A percentile compares a stretch with the other conserved stretches of the same genome.
Evolutionary conservation across 2,797 vertebrate species (phyloP).

Genomic region (Sphenopsis melanotis): DNA sequence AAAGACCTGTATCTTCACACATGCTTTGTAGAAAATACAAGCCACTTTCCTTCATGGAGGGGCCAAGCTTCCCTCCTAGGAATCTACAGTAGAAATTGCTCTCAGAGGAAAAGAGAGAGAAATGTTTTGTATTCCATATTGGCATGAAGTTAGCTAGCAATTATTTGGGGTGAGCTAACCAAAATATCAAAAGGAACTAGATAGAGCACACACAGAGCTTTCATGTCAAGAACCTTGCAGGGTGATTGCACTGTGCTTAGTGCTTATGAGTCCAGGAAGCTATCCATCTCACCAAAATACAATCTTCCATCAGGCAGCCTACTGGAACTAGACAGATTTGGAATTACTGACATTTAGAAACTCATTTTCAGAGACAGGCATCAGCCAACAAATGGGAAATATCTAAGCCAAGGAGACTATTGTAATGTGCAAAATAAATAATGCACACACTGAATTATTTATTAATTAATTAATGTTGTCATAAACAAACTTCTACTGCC

Average conservation of each 20-base stretch:
- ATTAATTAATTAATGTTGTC: neutral
- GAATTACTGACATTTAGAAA: neutral
- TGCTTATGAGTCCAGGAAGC: neutral
- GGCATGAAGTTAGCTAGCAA: neutral
- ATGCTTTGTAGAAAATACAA: neutral
- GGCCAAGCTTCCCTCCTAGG: neutral
- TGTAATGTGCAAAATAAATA: slow-evolving; percentile 1
- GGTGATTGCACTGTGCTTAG: neutral
- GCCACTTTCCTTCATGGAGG: neutral
- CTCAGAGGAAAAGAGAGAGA: neutral
- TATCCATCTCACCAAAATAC: neutral
- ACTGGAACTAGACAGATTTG: neutral
- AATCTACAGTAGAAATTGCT: neutral
- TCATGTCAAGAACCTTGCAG: neutral
- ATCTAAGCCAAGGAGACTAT: neutral
- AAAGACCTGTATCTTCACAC: neutral
- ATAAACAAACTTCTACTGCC: neutral
- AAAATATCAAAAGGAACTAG: neutral
- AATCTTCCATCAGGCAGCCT: neutral
- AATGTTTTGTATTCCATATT: neutral
- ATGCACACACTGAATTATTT: neutral
- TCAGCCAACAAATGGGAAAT: neutral
- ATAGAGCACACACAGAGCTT: neutral
- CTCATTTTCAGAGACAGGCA: neutral
- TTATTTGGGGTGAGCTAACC: neutral